Conservation (phyloP, 2,888 invertebrate genomes). For the Brachypalpus laphriformis region DNA sequence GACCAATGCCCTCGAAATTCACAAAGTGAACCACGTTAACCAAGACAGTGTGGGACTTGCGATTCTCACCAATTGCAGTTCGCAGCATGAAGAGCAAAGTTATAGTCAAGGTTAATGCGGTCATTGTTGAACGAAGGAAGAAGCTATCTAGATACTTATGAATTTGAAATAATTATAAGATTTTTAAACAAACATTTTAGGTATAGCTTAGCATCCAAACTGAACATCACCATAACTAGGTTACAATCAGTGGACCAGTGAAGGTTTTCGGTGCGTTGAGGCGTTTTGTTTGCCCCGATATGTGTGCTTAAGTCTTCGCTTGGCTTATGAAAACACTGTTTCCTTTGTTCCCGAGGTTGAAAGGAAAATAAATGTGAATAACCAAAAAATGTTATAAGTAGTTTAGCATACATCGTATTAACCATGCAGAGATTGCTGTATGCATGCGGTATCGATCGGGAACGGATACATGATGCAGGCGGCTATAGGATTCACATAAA, state of each 20-base stretch:
- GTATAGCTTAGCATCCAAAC: constrained; percentile 14
- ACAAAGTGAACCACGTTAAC: constrained; percentile 12
- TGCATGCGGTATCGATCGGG: constrained; percentile 47
- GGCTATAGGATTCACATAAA: constrained; percentile 49
- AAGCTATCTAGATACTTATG: background rate
- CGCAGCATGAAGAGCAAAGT: constrained; percentile 22
- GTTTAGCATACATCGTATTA: constrained; percentile 60
- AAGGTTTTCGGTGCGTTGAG: background rate
- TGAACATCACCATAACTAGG: background rate
- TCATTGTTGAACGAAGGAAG: background rate
- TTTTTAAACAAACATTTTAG: background rate
- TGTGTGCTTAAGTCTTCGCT: background rate
- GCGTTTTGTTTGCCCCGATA: background rate
- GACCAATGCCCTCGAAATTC: constrained; percentile 50
- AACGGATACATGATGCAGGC: constrained; percentile 51
- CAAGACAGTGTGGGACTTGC: constrained; percentile 13
- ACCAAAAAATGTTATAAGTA: constrained; percentile 48
- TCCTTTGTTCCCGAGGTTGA: constrained; percentile 35
- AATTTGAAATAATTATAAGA: constrained; percentile 5
- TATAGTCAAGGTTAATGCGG: constrained; percentile 48
- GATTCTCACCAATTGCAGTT: background rate
- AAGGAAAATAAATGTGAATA: background rate
- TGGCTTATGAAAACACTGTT: constrained; percentile 24
- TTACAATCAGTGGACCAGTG: constrained; percentile 3
- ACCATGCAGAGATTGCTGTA: constrained; percentile 33